Base-by-base conservation (phyloP, 2,888 invertebrate species). In the Chalcosyrphus nemorum region DNA sequence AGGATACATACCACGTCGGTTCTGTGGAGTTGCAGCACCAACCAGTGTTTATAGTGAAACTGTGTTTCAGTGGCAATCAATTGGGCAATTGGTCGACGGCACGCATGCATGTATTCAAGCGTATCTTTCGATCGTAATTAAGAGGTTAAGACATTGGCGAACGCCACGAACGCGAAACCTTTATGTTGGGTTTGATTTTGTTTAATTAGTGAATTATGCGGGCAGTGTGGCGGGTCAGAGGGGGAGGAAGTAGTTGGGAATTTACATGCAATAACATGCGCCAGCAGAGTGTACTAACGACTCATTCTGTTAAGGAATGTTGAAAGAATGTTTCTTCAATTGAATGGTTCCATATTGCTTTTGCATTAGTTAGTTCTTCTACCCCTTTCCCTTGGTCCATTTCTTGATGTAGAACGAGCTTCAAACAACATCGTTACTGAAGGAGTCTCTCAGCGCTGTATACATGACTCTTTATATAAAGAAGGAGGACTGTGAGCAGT, bases 61-160 rank as follows among this genome's bases (percentile, higher is more conserved):
- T 56, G 11, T 56, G 11, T 41, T 74, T 47, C 47, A 54, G 61
- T 63, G 47, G 61, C 68, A 74, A 74, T 74, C 61, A 74, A 66
- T 81, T 81, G 56, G 61, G 81, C 74, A 81, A 81, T 68, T 80
- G 21, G 66, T 17, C 27, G 59, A 27, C 80, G 68, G 29, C 59
- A 72, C 74, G 65, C 81, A 61, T 68, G 57, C 32, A 61, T 68
- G 66, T 41, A 80, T 68, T 68, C 54, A 75, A 74, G 61, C 68
- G 47, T 15, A 74, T 45, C 32, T 41, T 68, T 61, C 63, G 74
- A 15, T 70, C 24, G 32, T 68, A 68, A 81, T 74, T 74, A 75
- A 74, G 74, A 68, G 74, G 74, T 81, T 81, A 81, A 81, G 81
- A 68, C 74, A 74, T 54, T 75, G 61, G 68, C 47, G 61, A 65